Evolutionary conservation across 2,888 invertebrate genomes (phyloP).

Genomic region (Elegia similella): DNA sequence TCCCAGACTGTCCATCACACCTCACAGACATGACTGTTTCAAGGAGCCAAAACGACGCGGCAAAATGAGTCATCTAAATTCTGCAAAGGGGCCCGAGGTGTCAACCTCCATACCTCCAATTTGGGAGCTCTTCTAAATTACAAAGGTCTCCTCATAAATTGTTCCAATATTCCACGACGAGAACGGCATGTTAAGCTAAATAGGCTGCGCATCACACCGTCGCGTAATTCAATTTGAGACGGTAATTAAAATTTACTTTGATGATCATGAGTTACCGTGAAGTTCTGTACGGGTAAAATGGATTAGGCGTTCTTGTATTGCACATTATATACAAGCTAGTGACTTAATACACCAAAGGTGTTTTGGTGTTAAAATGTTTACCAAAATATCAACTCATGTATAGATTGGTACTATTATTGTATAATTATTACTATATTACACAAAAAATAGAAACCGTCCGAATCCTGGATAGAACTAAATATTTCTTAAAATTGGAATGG

Average conservation of each 20-base stretch:
- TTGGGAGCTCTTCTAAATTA: conserved; percentile 75
- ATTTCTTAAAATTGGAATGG: too few relatives aligned
- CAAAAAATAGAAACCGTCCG: too few relatives aligned
- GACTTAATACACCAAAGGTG: too few relatives aligned
- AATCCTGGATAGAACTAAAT: too few relatives aligned
- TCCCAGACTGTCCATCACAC: conserved; percentile 1
- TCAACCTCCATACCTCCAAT: conserved; percentile 73
- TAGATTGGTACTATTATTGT: too few relatives aligned
- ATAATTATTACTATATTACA: too few relatives aligned
- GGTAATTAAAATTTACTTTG: neutral
- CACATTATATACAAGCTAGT: too few relatives aligned
- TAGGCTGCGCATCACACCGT: conserved; percentile 48
- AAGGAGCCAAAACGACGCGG: neutral
- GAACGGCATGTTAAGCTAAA: conserved; percentile 69
- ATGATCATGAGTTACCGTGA: too few relatives aligned
- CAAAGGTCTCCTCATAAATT: conserved; percentile 78
- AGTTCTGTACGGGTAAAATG: too few relatives aligned
- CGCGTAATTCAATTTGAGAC: conserved; percentile 10
- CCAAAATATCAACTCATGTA: too few relatives aligned
- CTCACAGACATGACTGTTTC: conserved; percentile 1
- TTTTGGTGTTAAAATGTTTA: too few relatives aligned
- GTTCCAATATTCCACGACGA: conserved; percentile 76
- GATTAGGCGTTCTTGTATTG: too few relatives aligned
- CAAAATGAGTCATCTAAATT: conserved; percentile 61
- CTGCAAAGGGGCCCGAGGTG: conserved; percentile 51